Evolutionary conservation across 2,797 vertebrate species (phyloP).

Genomic region (Rhynchonycteris naso): DNA sequence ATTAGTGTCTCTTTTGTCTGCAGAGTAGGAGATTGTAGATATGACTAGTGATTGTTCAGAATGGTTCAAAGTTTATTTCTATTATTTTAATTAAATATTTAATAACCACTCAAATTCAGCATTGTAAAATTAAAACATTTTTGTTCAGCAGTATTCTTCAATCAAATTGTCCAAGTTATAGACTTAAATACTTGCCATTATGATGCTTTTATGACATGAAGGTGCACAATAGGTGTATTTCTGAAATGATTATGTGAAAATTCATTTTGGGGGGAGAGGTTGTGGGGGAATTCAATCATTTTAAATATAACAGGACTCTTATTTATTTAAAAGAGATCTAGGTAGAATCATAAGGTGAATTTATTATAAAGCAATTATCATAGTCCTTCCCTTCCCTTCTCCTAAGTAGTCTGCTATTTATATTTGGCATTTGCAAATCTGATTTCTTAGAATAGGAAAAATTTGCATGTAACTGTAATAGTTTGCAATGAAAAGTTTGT

Average conservation of each 20-base stretch:
- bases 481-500: conserved; percentile 40
- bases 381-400: not conserved
- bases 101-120: conserved; percentile 79
- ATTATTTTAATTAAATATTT: conserved; percentile 79
- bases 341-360: not conserved
- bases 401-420: not conserved
- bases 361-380: not conserved
- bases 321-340: conserved; percentile 50
- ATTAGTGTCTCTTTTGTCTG: conserved; percentile 77
- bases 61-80: conserved; percentile 82
- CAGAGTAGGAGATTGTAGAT: conserved; percentile 68
- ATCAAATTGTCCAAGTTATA: conserved; percentile 2
- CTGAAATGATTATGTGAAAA: conserved; percentile 10
- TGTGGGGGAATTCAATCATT: conserved; percentile 12
- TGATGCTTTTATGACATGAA: conserved; percentile 44
- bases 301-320: not conserved
- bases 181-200: conserved; percentile 27
- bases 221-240: not conserved
- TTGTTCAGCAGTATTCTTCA: conserved; percentile 39
- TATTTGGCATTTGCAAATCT: conserved; percentile 8
- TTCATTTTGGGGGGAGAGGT: not conserved
- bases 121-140: conserved; percentile 75
- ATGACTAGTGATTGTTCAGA: conserved; percentile 68
- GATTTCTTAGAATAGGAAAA: conserved; percentile 26
- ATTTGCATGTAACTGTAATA: conserved; percentile 29